phyloP scores from a whole-genome alignment of 2,888 invertebrate genomes.

The Tuberolachnus salignus region DNA sequence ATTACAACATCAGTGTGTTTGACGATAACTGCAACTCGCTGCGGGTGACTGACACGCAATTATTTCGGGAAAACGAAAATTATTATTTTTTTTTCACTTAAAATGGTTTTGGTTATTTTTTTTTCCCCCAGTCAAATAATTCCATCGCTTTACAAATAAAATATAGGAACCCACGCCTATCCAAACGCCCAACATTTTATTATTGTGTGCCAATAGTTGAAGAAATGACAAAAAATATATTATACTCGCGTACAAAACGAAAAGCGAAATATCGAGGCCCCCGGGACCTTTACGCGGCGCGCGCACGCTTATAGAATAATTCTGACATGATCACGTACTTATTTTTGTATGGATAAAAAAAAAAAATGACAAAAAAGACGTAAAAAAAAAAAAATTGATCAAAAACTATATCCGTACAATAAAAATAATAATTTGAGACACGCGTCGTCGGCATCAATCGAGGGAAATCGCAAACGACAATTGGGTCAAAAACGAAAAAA shows the following conservation, averaged over 20 bases:
- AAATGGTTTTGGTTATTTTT: slow-evolving; percentile 3
- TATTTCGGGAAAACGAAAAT: background rate
- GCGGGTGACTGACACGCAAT: slow-evolving; percentile 43
- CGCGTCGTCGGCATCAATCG: slow-evolving; percentile 11
- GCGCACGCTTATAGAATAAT: background rate
- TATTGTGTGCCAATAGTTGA: background rate
- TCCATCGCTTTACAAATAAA: background rate
- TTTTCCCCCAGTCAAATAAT: background rate
- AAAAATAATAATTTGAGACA: too few relatives aligned
- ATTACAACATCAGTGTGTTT: background rate
- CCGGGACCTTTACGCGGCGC: slow-evolving; percentile 6
- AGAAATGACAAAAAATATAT: background rate
- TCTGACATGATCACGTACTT: slow-evolving; percentile 30
- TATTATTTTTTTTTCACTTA: slow-evolving; percentile 10
- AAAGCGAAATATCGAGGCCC: background rate
- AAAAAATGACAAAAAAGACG: background rate
- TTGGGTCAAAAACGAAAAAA: slow-evolving; percentile 17
- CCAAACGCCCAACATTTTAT: background rate
- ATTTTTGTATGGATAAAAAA: background rate
- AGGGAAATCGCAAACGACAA: slow-evolving; percentile 1
- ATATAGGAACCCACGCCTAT: background rate
- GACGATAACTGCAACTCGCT: slow-evolving; percentile 7
- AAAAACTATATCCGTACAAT: background rate
- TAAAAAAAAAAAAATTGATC: too few relatives aligned
- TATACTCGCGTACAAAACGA: background rate